Percentiles rank a stretch among this genome's conserved stretches.
These are phyloP conservation scores for Girardinichthys multiradiatus DNA, from an alignment of 2,113 vertebrate genomes.

Conservation along the genomic window DNA sequence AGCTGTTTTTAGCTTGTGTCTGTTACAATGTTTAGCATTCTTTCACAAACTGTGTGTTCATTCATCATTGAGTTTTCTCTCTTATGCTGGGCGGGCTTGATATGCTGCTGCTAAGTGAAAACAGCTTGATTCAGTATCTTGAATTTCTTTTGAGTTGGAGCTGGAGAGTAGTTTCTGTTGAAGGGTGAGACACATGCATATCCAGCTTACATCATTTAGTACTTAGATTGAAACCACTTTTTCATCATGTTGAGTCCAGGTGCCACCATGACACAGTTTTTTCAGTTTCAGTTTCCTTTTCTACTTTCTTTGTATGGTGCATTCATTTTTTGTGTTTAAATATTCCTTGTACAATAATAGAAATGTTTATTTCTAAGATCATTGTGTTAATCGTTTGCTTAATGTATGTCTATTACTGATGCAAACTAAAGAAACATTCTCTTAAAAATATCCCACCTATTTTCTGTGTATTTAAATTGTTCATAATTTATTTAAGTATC, in stretches of 20 bases:
- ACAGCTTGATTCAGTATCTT: not conserved
- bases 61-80: not conserved
- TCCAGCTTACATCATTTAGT: not conserved
- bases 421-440: not conserved
- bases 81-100: not conserved
- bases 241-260: not conserved
- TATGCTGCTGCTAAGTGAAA: not conserved
- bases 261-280: no score
- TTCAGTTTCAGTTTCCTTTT: no score
- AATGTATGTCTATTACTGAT: not conserved
- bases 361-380: no score
- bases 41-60: not conserved
- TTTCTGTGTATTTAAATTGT: accelerated
- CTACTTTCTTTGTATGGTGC: not conserved
- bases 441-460: not conserved
- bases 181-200: not conserved
- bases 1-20: not conserved
- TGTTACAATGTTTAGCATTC: not conserved
- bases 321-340: not conserved
- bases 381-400: not conserved
- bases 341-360: no score
- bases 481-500: accelerated
- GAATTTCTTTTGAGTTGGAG: not conserved
- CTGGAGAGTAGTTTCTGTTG: not conserved
- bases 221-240: not conserved